Base-by-base conservation (phyloP, 1,140 invertebrate genomes). In the Papilio xuthus region DNA sequence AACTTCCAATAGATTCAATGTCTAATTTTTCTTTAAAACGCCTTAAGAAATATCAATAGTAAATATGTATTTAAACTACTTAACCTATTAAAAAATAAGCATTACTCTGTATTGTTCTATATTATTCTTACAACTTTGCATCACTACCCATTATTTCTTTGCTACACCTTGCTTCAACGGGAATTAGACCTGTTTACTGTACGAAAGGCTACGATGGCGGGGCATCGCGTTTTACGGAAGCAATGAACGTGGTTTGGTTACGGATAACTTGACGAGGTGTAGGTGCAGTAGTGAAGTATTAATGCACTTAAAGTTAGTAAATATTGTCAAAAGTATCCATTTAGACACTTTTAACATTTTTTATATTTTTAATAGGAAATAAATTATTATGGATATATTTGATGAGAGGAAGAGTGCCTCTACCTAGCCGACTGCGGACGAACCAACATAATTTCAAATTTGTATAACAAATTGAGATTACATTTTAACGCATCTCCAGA, bases 211-310 rank as follows among this genome's bases (percentile, higher is more conserved):
- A 12, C 26, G 26, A 63, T 63, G 60, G 23, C 20, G 56, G 4
- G 23, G 23, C 56, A 26, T 26, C 9, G 56, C 60, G 13, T 63
- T 63, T 63, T 63, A 63, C 60, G 60, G 60, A 63, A 63, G 60
- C 26, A 26, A 13, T 28, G 26, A 15, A 63, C 60, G 60, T 63
- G 60, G 60, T 28, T 63, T 26, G 60, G 23, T 63, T 63, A 63
- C 60, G 60, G 60, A 63, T 63, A 28, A 26, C 26, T 63, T 63
- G 60, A 26, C 60, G 56, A 23, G 20, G 56, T 23, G 20, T 26
- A 60, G 26, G 28, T 23, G 13, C 23, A 28, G 60, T 63, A 63
- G 2, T 15, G 13, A 63, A 63, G 60, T 32, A 63, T 63, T 8
- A 63, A 28, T 63, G 26, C 4, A 53, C n/a, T 53, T 53, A n/a